A percentile compares a stretch with the other conserved stretches of the same genome.
Conservation (phyloP, 2,113 vertebrate species). For the Mixornis gularis region DNA sequence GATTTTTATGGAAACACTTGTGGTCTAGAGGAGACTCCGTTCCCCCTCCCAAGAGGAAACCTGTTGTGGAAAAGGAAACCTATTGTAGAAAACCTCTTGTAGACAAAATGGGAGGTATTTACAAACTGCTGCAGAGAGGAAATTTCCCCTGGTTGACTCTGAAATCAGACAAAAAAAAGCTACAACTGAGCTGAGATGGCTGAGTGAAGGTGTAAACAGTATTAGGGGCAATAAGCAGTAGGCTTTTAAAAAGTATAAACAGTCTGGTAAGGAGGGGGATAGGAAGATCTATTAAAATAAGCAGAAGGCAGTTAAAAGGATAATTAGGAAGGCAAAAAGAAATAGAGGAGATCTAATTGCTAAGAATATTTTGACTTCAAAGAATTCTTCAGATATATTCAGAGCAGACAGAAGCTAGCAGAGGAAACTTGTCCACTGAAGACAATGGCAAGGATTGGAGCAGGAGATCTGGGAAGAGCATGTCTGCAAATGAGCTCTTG, state of each 20-base stretch:
- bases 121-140: slow-evolving; percentile 20
- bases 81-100: not conserved
- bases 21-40: not conserved
- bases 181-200: slow-evolving; percentile 34
- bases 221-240: slow-evolving; percentile 49
- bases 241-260: slow-evolving; percentile 60
- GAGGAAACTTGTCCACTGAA: not conserved
- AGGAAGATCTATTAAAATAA: slow-evolving; percentile 64
- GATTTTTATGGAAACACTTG: not conserved
- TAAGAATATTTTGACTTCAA: slow-evolving; percentile 44
- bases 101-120: not conserved
- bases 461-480: accelerated
- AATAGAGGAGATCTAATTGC: slow-evolving; percentile 49
- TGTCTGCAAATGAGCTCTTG: not conserved
- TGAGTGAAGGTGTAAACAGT: slow-evolving; percentile 52
- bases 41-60: not conserved
- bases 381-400: slow-evolving; percentile 8
- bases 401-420: not conserved
- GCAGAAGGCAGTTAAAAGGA: slow-evolving; percentile 66
- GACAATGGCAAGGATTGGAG: not conserved
- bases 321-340: slow-evolving; percentile 60
- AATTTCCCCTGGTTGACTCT: slow-evolving; percentile 6
- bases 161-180: slow-evolving; percentile 18
- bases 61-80: not conserved
- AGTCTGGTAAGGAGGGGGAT: slow-evolving; percentile 53